Base-by-base conservation (phyloP, 2,888 invertebrate species). In the Hofmannophila pseudospretella region DNA sequence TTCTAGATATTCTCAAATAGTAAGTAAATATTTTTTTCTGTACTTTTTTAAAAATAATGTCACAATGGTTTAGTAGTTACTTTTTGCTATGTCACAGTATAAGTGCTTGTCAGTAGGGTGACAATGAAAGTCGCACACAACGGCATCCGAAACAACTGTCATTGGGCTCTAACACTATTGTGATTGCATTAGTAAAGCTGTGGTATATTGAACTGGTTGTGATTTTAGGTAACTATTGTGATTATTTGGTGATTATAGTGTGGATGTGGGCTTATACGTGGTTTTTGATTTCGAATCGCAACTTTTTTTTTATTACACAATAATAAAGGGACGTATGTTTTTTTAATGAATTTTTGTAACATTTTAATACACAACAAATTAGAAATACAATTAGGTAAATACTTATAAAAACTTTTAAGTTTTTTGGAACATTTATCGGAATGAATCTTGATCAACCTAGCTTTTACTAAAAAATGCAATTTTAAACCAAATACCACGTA, bases 221-320 rank as follows among this genome's bases (percentile, higher is more conserved):
- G 79, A 80, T 67, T 67, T 74, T 72, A 81, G 85, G 85, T 85
- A 84, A 84, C 85, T 84, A 79, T 82, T 85, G 85, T 85, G 84
- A 81, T 84, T 36, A 80, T 84, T 82, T 84, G 84, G 84, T 82
- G 82, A 77, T 66, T 61, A 57, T 49, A 37, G 52, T 59, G 63
- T 62, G 44, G 51, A 27, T 14, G 54, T 54, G 55, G 52, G 51
- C 53, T 52, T 51, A 54, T 43, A 47, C 46, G 44, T 37, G 41
- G 41, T 47, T 4, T 32, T 32, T 31, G 3, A 26, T 29, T 7
- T 13, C n/a, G 2, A 16, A 20, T 20, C 7, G 20, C 20, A 7
- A 20, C 4, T 5, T 20, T 20, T 20, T 20, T 3, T 20, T 20
- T 20, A 4, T n/a, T n/a, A n/a, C n/a, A n/a, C n/a, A n/a, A n/a